Percentiles rank a stretch among this genome's conserved stretches.
phyloP scores from a whole-genome alignment of 1,140 invertebrate genomes.

The Aporrectodea caliginosa region DNA sequence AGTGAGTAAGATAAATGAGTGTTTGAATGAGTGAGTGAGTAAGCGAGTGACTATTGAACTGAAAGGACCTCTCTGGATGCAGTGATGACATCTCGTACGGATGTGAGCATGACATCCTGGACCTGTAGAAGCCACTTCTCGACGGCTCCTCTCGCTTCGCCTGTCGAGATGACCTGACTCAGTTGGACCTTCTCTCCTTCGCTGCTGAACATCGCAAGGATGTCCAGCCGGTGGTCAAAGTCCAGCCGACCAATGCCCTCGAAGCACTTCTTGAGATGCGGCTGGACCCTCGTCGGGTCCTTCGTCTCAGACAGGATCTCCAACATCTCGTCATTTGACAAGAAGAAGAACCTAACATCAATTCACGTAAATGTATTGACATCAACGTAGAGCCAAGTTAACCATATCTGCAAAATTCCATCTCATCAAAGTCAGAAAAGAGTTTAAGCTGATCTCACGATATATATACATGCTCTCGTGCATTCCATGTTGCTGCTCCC shows the following conservation, averaged over 20 bases:
- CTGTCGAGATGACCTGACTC: conserved; percentile 47
- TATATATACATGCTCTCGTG: too few relatives aligned
- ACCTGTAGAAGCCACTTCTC: conserved; percentile 58
- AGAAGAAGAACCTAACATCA: conserved; percentile 57
- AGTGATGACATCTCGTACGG: conserved; percentile 52
- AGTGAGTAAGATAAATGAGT: too few relatives aligned
- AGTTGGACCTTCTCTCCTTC: conserved; percentile 54
- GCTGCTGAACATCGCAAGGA: conserved; percentile 55
- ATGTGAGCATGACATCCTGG: conserved; percentile 54
- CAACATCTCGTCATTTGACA: conserved; percentile 58
- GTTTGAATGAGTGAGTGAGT: too few relatives aligned
- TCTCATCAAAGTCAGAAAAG: too few relatives aligned
- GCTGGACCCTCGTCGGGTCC: conserved; percentile 56
- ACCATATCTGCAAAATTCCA: too few relatives aligned
- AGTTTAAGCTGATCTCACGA: too few relatives aligned
- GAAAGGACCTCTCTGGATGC: conserved; percentile 45
- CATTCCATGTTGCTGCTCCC: too few relatives aligned
- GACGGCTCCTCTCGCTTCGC: conserved; percentile 54
- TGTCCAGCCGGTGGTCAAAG: conserved; percentile 54
- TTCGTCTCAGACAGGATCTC: conserved; percentile 59
- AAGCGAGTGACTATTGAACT: too few relatives aligned
- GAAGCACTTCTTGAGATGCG: conserved; percentile 58
- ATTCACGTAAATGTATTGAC: too few relatives aligned
- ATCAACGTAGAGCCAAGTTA: too few relatives aligned
- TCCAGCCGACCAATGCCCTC: conserved; percentile 56